phyloP scores from a whole-genome alignment of 2,888 invertebrate species.

The Heterodera filipjevi region DNA sequence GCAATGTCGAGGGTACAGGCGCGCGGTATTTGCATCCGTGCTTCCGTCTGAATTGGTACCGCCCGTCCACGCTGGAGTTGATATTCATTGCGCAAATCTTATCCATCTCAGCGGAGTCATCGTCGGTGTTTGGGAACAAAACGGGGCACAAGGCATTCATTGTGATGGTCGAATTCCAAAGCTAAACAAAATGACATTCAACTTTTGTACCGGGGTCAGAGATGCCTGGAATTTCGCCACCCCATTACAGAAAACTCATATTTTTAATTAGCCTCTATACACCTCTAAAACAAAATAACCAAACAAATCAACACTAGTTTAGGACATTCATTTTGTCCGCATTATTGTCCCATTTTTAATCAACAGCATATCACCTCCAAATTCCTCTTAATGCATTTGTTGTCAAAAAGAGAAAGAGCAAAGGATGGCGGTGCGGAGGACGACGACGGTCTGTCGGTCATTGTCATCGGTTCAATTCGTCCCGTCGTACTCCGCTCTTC shows the following conservation, averaged over 20 bases:
- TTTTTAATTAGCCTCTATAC: too few species aligned
- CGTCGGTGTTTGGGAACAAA: slow-evolving; percentile 12
- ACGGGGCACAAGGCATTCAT: neutral
- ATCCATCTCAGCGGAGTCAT: slow-evolving; percentile 29
- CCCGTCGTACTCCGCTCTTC: neutral
- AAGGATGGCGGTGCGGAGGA: neutral
- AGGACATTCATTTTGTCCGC: too few species aligned
- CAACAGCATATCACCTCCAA: too few species aligned
- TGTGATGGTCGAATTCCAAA: slow-evolving; percentile 20
- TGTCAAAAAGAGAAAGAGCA: neutral
- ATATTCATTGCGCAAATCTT: slow-evolving; percentile 16
- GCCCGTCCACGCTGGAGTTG: slow-evolving; percentile 36
- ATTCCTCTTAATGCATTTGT: slow-evolving; percentile 4
- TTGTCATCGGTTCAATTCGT: neutral
- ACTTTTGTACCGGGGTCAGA: too few species aligned
- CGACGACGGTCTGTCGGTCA: too few species aligned
- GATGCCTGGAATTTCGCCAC: too few species aligned
- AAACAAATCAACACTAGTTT: too few species aligned
- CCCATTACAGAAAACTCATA: too few species aligned
- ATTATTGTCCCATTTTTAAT: too few species aligned
- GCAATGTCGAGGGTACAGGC: slow-evolving; percentile 14
- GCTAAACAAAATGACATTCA: too few species aligned
- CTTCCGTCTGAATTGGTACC: slow-evolving; percentile 38
- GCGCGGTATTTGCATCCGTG: slow-evolving; percentile 33
- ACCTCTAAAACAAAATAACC: too few species aligned